Base-by-base conservation (phyloP, 2,113 vertebrate genomes). In the Tylochromis polylepis region DNA sequence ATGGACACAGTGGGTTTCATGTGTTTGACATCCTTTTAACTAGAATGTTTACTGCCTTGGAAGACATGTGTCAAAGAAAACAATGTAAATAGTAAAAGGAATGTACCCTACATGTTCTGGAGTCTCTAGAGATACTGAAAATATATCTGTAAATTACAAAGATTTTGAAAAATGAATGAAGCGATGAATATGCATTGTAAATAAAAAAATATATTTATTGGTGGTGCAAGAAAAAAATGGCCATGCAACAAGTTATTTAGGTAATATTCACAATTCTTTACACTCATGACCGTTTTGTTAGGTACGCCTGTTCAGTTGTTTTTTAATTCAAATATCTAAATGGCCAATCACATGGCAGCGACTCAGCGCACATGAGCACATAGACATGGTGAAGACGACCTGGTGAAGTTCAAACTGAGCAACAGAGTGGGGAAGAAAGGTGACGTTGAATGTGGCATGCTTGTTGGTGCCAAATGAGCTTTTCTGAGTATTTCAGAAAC, bases 131-230 rank as follows among this genome's bases (percentile, higher is more conserved):
- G 58, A 46, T 24, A 53, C 22, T 60, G 49, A 86, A 38, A 87
- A 62, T 22, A 38, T 56, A 88, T 87, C 51, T 92, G 86, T 85
- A 89, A 58, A 89, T 91, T 77, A 85, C 85, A 82, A 79, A 78
- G 29, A 86, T 91, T 55, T 84, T 86, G 14, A 77, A 77, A 77
- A 77, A 77, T 53, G 80, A 92, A 79, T 85, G 56, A 89, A 62
- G 18, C 60, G 15, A 83, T 87, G 38, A 72, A 84, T 59, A 70
- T 88, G 58, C 85, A 49, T 91, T 93, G 92, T 94, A 93, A 93
- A 94, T 94, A 93, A 93, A 93, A 67, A 79, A 43, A 79, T 53
- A 16, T 85, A 87, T 88, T 92, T 88, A 86, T 90, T 80, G 65
- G 72, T 89, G 56, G 14, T 31, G 87, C 59, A 87, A 16, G 81